Percentiles rank a stretch among this genome's conserved stretches.
Evolutionary conservation across 2,113 vertebrate species (phyloP).

Genomic region (Rhea pennata): DNA sequence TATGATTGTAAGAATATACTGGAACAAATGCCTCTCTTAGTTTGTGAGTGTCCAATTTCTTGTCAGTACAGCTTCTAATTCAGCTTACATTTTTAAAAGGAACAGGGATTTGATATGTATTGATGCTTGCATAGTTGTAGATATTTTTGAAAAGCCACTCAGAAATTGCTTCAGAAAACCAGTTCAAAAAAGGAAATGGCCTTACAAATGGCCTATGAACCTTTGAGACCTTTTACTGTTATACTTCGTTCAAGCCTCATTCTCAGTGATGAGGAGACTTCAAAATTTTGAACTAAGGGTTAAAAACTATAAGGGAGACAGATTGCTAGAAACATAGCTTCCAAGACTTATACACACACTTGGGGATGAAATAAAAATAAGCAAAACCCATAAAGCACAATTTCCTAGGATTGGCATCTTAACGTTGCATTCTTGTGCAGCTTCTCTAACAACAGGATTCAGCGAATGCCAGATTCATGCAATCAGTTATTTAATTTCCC

Average conservation of each 20-base stretch:
- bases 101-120: neutral
- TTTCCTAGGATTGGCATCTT: neutral
- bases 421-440: neutral
- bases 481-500: neutral
- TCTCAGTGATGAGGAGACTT: neutral
- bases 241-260: neutral
- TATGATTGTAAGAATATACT: neutral
- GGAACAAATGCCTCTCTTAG: neutral
- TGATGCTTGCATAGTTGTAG: neutral
- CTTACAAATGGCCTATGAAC: neutral
- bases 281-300: neutral
- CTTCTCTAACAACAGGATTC: neutral
- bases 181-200: neutral
- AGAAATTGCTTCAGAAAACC: neutral
- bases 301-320: neutral
- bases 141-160: neutral
- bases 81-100: neutral
- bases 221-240: neutral
- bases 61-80: neutral
- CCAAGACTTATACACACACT: neutral
- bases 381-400: neutral
- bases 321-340: neutral
- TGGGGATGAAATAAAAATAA: neutral
- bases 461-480: neutral
- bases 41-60: neutral